A percentile compares a stretch with the other conserved stretches of the same genome.
phyloP scores from a whole-genome alignment of 2,113 vertebrate genomes.

The Ornithorhynchus anatinus region DNA sequence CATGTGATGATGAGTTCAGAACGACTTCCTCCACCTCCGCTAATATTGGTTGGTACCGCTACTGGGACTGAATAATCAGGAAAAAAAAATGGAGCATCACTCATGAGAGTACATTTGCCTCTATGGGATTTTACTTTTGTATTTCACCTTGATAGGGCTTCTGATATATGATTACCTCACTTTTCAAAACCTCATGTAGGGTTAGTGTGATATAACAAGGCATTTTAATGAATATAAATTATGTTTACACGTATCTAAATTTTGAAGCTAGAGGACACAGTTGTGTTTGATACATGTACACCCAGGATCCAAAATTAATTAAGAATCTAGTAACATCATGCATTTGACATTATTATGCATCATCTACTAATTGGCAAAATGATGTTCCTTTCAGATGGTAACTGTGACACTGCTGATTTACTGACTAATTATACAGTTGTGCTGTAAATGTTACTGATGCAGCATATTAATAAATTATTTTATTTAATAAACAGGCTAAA shows the following conservation, averaged over 20 bases:
- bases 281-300: slow-evolving; percentile 53
- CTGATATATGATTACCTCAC: not conserved
- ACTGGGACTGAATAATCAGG: slow-evolving; percentile 73
- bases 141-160: not conserved
- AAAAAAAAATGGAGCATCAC: not conserved
- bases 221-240: slow-evolving; percentile 32
- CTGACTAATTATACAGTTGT: slow-evolving; percentile 69
- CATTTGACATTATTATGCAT: slow-evolving; percentile 73
- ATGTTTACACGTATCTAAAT: slow-evolving; percentile 46
- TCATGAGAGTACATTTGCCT: not conserved
- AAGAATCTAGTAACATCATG: slow-evolving; percentile 65
- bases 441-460: slow-evolving; percentile 64
- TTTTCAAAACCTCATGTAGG: not conserved
- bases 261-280: slow-evolving; percentile 55
- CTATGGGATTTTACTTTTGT: not conserved
- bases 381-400: slow-evolving; percentile 68
- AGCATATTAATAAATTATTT: slow-evolving; percentile 56
- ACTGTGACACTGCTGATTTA: slow-evolving; percentile 66
- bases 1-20: slow-evolving; percentile 87
- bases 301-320: slow-evolving; percentile 71
- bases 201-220: not conserved
- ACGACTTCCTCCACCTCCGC: slow-evolving; percentile 82
- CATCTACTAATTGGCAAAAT: slow-evolving; percentile 76
- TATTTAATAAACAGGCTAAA: slow-evolving; percentile 28
- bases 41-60: slow-evolving; percentile 75